Conservation (phyloP, 2,888 invertebrate genomes). For the Sarcophaga rosellei region DNA sequence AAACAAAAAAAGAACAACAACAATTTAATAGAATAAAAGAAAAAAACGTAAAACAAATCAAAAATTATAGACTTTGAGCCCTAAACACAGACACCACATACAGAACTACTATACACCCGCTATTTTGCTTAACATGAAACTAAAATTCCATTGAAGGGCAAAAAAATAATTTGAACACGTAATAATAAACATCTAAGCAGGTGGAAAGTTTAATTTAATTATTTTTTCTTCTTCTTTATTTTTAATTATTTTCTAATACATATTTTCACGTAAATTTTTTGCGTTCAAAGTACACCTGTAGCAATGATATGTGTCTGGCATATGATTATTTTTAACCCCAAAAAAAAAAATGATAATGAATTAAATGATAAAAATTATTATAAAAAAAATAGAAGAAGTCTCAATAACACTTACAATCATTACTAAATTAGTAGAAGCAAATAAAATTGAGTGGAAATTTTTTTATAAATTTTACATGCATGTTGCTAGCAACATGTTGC, state of each 20-base stretch:
- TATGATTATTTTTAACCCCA: conserved; percentile 13
- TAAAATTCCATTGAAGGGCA: too few species aligned
- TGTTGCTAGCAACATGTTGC: too few species aligned
- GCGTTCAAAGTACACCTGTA: conserved; percentile 26
- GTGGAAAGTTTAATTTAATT: conserved; percentile 25
- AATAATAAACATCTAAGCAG: background rate
- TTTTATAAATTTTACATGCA: too few species aligned
- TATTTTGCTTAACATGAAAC: too few species aligned
- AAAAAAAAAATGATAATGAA: background rate
- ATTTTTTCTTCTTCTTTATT: background rate
- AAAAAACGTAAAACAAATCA: background rate
- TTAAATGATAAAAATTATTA: too few species aligned
- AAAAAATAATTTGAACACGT: conserved; percentile 16
- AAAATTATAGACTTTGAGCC: conserved; percentile 18
- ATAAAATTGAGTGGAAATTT: too few species aligned
- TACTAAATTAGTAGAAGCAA: too few species aligned
- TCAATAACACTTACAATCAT: too few species aligned
- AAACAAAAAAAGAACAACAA: background rate
- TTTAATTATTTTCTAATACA: conserved; percentile 11
- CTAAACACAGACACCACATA: background rate
- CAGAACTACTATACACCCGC: too few species aligned
- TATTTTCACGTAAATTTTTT: conserved; percentile 27
- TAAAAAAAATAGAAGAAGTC: too few species aligned
- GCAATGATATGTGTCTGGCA: background rate
- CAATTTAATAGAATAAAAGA: background rate